These are phyloP conservation scores for Spheniscus mendiculus DNA, from an alignment of 2,113 vertebrate species.

Conservation along the genomic window DNA sequence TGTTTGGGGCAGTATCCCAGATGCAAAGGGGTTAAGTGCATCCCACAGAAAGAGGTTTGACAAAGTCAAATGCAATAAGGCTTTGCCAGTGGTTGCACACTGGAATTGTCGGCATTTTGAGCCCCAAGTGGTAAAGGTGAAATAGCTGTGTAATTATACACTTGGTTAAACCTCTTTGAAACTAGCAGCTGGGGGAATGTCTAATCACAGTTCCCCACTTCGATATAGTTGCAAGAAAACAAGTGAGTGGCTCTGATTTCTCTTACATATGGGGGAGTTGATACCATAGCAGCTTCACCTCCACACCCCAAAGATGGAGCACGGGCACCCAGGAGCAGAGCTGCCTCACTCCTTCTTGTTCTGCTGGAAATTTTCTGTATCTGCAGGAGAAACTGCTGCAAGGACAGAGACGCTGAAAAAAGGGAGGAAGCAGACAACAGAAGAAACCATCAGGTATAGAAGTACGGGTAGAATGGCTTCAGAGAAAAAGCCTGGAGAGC, in stretches of 20 bases:
- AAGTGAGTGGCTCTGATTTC: neutral
- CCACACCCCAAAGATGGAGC: neutral
- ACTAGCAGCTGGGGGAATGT: neutral
- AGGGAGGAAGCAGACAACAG: neutral
- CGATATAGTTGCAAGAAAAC: neutral
- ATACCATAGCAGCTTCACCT: neutral
- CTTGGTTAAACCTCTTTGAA: neutral
- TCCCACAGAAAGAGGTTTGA: neutral
- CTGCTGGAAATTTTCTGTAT: neutral
- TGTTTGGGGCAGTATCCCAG: neutral
- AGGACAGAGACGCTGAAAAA: neutral
- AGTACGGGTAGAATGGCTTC: neutral
- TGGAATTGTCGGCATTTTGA: neutral
- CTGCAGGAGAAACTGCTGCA: neutral
- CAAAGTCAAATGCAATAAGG: neutral
- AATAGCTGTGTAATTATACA: neutral
- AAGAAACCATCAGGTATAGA: neutral
- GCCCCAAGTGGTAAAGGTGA: neutral
- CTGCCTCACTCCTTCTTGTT: neutral
- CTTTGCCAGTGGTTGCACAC: neutral
- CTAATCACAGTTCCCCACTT: neutral
- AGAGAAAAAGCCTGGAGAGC: neutral
- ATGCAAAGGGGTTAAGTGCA: neutral
- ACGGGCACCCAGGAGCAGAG: neutral
- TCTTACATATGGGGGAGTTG: neutral